Evolutionary conservation across 1,140 invertebrate genomes (phyloP).

Genomic region (Bradysia coprophila): DNA sequence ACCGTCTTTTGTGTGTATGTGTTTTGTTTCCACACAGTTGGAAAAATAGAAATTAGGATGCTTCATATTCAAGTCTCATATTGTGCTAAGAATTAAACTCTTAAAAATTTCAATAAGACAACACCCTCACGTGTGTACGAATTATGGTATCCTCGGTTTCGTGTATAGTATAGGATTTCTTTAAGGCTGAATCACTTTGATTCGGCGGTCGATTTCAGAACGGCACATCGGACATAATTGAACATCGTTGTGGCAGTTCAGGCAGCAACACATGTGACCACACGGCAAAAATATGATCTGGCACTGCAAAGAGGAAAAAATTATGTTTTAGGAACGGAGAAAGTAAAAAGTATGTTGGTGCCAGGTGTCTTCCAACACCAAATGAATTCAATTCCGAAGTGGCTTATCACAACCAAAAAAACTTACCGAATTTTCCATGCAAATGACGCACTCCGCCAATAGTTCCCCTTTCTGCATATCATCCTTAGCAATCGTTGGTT

Average conservation of each 20-base stretch:
- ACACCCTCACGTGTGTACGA: too few relatives aligned
- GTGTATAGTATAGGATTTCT: too few relatives aligned
- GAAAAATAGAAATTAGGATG: too few relatives aligned
- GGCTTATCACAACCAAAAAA: constrained; percentile 2
- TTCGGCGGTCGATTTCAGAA: constrained; percentile 40
- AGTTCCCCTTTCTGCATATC: constrained; percentile 7
- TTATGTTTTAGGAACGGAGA: not conserved
- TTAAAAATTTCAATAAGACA: too few relatives aligned
- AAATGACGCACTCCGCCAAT: constrained; percentile 57
- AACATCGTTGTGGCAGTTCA: constrained; percentile 36
- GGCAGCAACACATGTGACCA: constrained; percentile 68
- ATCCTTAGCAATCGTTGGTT: constrained; percentile 4
- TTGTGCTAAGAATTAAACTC: too few relatives aligned
- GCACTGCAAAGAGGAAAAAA: constrained; percentile 34
- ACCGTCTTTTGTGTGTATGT: too few relatives aligned
- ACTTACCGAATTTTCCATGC: constrained; percentile 47
- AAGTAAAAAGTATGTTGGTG: constrained; percentile 1
- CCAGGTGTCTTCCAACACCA: constrained; percentile 1
- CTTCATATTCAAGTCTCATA: too few relatives aligned
- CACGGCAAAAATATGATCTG: constrained; percentile 64
- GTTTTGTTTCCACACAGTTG: too few relatives aligned
- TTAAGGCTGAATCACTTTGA: constrained; percentile 34
- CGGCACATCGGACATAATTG: constrained; percentile 61
- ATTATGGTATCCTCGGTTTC: too few relatives aligned
- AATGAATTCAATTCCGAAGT: constrained; percentile 2